Conservation (phyloP, 2,888 invertebrate species). For the Argynnis bischoffii region DNA sequence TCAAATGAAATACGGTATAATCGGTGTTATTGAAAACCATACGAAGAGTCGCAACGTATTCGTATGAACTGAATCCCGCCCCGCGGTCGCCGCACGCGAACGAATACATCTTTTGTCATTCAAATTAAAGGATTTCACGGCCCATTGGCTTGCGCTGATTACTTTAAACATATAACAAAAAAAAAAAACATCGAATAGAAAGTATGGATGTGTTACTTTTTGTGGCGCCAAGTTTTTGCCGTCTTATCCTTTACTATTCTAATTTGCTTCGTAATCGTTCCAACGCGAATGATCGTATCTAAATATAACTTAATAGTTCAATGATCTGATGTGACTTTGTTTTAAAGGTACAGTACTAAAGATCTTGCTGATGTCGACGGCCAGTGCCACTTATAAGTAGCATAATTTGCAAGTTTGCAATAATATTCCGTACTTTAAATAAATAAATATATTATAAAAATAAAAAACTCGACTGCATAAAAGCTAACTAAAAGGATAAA, state of each 20-base stretch:
- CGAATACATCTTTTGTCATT: slow-evolving; percentile 56
- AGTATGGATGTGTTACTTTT: background rate
- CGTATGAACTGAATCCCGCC: slow-evolving; percentile 24
- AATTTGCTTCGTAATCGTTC: slow-evolving; percentile 20
- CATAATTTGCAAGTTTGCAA: too few relatives aligned
- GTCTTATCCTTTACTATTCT: slow-evolving; percentile 5
- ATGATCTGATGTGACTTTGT: slow-evolving; percentile 31
- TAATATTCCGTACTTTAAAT: too few relatives aligned
- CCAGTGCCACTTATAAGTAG: too few relatives aligned
- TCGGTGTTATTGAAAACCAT: too few relatives aligned
- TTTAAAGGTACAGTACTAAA: slow-evolving; percentile 12
- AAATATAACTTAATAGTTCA: slow-evolving; percentile 31
- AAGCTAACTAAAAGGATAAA: too few relatives aligned
- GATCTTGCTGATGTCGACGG: background rate
- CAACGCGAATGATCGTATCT: slow-evolving; percentile 18
- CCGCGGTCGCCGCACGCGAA: slow-evolving; percentile 23
- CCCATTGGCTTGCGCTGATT: slow-evolving; percentile 54
- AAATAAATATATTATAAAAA: too few relatives aligned
- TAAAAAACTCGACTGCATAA: too few relatives aligned
- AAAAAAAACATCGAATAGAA: slow-evolving; percentile 10
- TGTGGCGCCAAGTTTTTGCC: slow-evolving; percentile 12
- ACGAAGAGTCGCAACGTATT: background rate
- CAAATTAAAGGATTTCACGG: slow-evolving; percentile 61
- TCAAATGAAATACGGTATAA: too few relatives aligned
- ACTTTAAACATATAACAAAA: background rate